Conservation (phyloP, 1,140 invertebrate genomes). For the Cotesia chilonis region DNA sequence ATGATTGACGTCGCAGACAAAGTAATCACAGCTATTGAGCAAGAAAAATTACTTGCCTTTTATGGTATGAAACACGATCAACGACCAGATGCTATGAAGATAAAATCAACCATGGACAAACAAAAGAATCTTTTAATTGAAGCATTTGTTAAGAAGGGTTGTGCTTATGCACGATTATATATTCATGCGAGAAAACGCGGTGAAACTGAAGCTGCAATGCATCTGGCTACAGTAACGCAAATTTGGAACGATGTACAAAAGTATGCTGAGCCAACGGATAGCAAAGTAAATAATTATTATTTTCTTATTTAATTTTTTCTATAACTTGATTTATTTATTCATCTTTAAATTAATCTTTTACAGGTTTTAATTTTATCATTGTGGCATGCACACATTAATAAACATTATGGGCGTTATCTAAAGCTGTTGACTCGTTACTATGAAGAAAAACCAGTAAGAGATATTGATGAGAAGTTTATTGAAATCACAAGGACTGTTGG, state of each 20-base stretch:
- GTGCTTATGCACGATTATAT: constrained; percentile 75
- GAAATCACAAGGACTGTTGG: constrained; percentile 73
- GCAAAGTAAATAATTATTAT: constrained; percentile 69
- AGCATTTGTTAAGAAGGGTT: constrained; percentile 78
- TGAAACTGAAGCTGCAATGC: constrained; percentile 53
- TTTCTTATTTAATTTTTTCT: constrained; percentile 31
- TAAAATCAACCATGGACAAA: constrained; percentile 86
- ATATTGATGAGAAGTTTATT: constrained; percentile 77
- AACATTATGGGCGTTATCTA: constrained; percentile 82
- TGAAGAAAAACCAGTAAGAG: constrained; percentile 81
- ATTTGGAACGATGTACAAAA: constrained; percentile 78
- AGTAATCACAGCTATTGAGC: constrained; percentile 78
- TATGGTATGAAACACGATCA: constrained; percentile 84
- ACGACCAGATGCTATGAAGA: constrained; percentile 78
- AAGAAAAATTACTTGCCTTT: constrained; percentile 77
- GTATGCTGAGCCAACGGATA: constrained; percentile 80
- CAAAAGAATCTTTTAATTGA: constrained; percentile 81
- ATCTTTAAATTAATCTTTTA: constrained; percentile 38
- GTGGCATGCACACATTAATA: constrained; percentile 80
- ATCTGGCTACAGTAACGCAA: constrained; percentile 69
- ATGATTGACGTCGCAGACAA: constrained; percentile 71
- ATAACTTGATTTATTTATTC: constrained; percentile 37
- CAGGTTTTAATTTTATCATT: constrained; percentile 79
- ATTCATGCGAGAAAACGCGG: constrained; percentile 58
- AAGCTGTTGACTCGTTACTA: constrained; percentile 79